Base-by-base conservation (phyloP, 2,797 vertebrate species). In the Aldrovandia affinis region DNA sequence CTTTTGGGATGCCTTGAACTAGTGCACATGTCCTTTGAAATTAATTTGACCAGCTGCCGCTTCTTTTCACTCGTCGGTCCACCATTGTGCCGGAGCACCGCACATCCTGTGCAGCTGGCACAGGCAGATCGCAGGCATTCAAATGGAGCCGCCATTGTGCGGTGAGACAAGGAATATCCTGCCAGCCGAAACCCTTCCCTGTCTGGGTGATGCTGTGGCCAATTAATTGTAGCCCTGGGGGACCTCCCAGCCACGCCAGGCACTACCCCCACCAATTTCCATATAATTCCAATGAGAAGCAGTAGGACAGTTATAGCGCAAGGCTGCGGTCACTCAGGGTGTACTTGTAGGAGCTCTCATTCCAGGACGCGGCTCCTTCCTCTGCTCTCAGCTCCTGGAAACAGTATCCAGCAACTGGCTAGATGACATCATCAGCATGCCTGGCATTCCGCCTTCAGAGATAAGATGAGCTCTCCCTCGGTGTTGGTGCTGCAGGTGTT, bases 381-480 rank as follows among this genome's bases (percentile, higher is more conserved):
- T 54, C 52, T 44, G 55, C 59, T 61, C 82, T 63, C 14, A 18
- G 44, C 63, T 42, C 15, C 81, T 68, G 8, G 33, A 65, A 75
- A 92, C 86, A 90, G 85, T 87, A 84, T 87, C 83, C 39, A 52
- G 39, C 78, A 85, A 88, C 79, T 90, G 87, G 91, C 83, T 86
- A 33, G 70, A 83, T 93, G 90, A 95, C 90, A 88, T 95, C 93
- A 93, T 91, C 83, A 73, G 36, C 63, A 25, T 81, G 83, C 82
- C 79, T 83, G 25, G 22, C 65, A 81, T 78, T 86, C 79, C 77
- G 65, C 9, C 20, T 63, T 84, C 6, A 80, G 65, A 55, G 90
- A 92, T 93, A 88, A 88, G 91, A 91, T 28, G 91, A 91, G 86
- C 88, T 91, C 44, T 36, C 61, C 87, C 61, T 10, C 55, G 2